These are phyloP conservation scores for Dermatemys mawii DNA, from an alignment of 2,113 vertebrate species.

Conservation along the genomic window DNA sequence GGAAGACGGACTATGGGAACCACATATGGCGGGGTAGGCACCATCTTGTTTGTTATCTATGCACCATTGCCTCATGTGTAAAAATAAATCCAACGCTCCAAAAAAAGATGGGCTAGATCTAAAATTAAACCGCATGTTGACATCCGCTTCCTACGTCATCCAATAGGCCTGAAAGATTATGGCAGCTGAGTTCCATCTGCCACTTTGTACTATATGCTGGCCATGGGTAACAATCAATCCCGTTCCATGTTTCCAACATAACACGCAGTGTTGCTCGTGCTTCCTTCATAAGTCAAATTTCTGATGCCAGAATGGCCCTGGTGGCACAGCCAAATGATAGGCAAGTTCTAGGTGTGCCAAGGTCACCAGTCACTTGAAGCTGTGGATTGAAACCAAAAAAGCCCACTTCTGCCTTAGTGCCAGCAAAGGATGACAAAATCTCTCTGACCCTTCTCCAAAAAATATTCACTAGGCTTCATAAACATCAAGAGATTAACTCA, in stretches of 20 bases:
- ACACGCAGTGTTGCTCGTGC: neutral
- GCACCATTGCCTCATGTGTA: neutral
- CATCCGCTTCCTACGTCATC: accelerated
- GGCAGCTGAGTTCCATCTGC: accelerated
- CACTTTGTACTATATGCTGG: neutral
- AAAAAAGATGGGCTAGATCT: neutral
- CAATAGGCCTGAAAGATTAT: accelerated
- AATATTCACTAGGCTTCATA: neutral
- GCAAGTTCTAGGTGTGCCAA: neutral
- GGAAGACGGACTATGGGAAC: constrained; percentile 6
- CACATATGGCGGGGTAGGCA: neutral
- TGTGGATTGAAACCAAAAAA: neutral
- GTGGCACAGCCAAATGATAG: accelerated
- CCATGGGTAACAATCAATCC: neutral
- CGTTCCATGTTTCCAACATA: neutral
- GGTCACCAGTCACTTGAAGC: neutral
- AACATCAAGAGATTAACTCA: neutral
- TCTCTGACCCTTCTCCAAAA: neutral
- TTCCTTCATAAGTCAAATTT: neutral
- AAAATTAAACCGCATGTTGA: neutral
- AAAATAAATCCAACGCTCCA: neutral
- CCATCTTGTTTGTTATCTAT: accelerated
- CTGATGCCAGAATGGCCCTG: neutral
- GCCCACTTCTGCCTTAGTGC: neutral
- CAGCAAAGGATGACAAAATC: neutral